Evolutionary conservation across 1,140 invertebrate species (phyloP).

Genomic region (Drosophila malerkotliana): DNA sequence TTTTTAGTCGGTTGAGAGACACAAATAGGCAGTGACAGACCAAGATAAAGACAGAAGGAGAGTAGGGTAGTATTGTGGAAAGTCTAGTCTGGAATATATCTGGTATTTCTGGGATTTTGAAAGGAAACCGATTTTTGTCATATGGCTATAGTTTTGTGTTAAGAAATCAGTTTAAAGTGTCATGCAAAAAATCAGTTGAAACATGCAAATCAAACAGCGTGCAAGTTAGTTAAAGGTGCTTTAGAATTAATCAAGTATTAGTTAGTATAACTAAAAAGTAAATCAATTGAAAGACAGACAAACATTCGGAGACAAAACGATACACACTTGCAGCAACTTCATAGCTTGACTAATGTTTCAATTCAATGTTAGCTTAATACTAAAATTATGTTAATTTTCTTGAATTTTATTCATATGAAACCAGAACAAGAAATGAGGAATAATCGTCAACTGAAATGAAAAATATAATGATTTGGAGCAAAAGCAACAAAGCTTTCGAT

Average conservation of each 20-base stretch:
- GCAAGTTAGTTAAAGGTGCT: slow-evolving; percentile 13
- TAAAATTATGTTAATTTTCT: slow-evolving; percentile 53
- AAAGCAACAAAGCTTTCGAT: slow-evolving; percentile 56
- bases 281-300: slow-evolving; percentile 28
- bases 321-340: slow-evolving; percentile 84
- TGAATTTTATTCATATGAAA: slow-evolving; percentile 13
- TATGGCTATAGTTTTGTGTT: slow-evolving; percentile 1
- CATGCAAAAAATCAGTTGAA: slow-evolving; percentile 45
- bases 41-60: slow-evolving; percentile 38
- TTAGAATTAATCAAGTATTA: background rate
- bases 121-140: slow-evolving; percentile 80
- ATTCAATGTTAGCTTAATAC: slow-evolving; percentile 75
- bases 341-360: slow-evolving; percentile 82
- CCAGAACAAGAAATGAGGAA: slow-evolving; percentile 35
- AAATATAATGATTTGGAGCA: slow-evolving; percentile 42
- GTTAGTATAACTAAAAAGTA: slow-evolving; percentile 16
- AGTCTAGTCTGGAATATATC: slow-evolving; percentile 35
- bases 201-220: slow-evolving; percentile 43
- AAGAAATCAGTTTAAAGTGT: slow-evolving; percentile 5
- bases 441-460: slow-evolving; percentile 36
- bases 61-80: slow-evolving; percentile 41
- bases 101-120: slow-evolving; percentile 60
- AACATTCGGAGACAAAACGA: slow-evolving; percentile 44
- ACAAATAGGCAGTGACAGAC: slow-evolving; percentile 20
- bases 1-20: slow-evolving; percentile 18